Conservation (phyloP, 1,140 invertebrate species). For the Micrasema longulum region DNA sequence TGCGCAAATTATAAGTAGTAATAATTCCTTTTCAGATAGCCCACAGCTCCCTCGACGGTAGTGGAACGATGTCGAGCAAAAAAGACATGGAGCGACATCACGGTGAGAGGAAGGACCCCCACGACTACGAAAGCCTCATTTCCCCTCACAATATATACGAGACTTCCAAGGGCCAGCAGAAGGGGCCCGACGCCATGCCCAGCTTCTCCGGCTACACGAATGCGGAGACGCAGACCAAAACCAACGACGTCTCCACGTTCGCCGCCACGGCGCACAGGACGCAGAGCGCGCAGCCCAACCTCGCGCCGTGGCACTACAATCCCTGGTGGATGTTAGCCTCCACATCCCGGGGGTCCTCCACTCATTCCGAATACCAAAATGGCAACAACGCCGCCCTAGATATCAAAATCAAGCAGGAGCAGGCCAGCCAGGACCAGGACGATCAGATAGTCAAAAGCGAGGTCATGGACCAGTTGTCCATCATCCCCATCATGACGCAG, state of each 20-base stretch:
- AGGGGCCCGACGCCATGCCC: constrained; percentile 58
- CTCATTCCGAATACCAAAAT: constrained; percentile 61
- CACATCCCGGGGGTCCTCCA: constrained; percentile 59
- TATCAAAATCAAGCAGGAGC: constrained; percentile 66
- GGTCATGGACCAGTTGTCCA: constrained; percentile 52
- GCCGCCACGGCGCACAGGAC: constrained; percentile 21
- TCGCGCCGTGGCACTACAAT: constrained; percentile 67
- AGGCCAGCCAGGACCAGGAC: constrained; percentile 55
- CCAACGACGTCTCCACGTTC: constrained; percentile 58
- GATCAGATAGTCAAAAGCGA: constrained; percentile 50
- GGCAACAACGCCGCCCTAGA: constrained; percentile 59
- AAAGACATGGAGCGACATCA: constrained; percentile 62
- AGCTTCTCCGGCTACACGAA: constrained; percentile 67
- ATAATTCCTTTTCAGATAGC: constrained; percentile 57
- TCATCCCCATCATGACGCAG: constrained; percentile 48
- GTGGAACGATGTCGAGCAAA: constrained; percentile 62
- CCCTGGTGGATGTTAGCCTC: constrained; percentile 69
- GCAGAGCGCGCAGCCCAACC: constrained; percentile 59
- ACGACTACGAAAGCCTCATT: constrained; percentile 66
- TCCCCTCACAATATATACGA: constrained; percentile 67
- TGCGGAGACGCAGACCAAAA: constrained; percentile 67
- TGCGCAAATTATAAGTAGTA: too few species aligned
- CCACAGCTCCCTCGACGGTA: constrained; percentile 55
- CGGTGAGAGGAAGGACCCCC: constrained; percentile 63
- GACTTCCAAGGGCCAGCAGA: constrained; percentile 52